phyloP scores from a whole-genome alignment of 2,888 invertebrate species.

The Pyrrhosoma nymphula region DNA sequence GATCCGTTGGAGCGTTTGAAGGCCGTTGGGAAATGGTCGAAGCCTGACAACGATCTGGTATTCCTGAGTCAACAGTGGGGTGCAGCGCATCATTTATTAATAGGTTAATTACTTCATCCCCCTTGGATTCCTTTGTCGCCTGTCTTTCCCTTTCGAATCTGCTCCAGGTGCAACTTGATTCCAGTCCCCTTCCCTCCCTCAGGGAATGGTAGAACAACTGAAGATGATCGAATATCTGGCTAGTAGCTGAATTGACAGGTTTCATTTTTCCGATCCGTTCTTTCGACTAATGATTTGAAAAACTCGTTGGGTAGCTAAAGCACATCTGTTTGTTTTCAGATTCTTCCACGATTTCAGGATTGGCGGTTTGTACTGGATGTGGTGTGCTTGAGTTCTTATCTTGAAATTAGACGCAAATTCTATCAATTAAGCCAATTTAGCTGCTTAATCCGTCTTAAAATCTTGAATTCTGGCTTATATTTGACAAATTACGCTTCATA shows the following conservation, averaged over 20 bases:
- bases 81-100: not conserved
- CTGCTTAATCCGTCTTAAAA: no score
- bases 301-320: not conserved
- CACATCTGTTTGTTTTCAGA: not conserved
- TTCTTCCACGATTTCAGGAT: not conserved
- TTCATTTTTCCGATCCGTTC: not conserved
- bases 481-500: no score
- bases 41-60: not conserved
- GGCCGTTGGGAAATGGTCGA: not conserved
- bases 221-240: not conserved
- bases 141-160: not conserved
- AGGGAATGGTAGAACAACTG: not conserved
- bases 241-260: not conserved
- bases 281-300: not conserved
- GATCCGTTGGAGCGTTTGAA: not conserved
- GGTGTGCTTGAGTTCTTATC: no score
- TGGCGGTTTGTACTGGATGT: no score
- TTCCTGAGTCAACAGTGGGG: not conserved
- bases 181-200: not conserved
- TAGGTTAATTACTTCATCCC: constrained; percentile 18
- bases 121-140: not conserved
- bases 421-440: no score
- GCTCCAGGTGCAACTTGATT: not conserved
- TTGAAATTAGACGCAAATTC: no score
- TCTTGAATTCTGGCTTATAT: no score